Percentiles rank a stretch among this genome's conserved stretches.
phyloP scores from a whole-genome alignment of 2,797 vertebrate species.

The Australoheros facetus region DNA sequence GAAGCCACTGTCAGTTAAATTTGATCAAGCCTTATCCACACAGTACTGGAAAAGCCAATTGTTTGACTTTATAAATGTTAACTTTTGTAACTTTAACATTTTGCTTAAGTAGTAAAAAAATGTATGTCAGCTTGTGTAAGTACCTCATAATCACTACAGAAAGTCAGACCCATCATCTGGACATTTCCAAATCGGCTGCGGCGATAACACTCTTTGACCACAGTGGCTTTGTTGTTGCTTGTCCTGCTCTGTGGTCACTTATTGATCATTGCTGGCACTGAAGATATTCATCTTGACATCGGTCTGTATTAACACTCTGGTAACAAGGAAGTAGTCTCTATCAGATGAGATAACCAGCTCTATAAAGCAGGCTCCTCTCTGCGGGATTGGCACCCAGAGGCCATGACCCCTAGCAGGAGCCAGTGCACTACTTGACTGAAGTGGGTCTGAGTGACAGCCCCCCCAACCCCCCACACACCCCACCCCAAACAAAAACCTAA shows the following conservation, averaged over 20 bases:
- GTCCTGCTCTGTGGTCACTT: slow-evolving; percentile 64
- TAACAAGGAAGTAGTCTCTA: slow-evolving; percentile 79
- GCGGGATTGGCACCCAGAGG: slow-evolving; percentile 80
- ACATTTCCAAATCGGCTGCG: slow-evolving; percentile 48
- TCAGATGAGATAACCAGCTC: slow-evolving; percentile 82
- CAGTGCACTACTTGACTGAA: slow-evolving; percentile 43
- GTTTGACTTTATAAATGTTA: background rate
- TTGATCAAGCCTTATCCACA: background rate
- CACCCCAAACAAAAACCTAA: slow-evolving; percentile 53
- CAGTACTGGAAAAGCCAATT: background rate
- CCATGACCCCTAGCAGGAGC: slow-evolving; percentile 75
- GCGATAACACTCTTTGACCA: slow-evolving; percentile 69
- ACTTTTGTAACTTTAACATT: background rate
- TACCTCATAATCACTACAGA: background rate
- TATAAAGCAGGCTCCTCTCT: slow-evolving; percentile 73
- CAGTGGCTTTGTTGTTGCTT: slow-evolving; percentile 60
- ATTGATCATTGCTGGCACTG: slow-evolving; percentile 78
- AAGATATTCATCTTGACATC: slow-evolving; percentile 84
- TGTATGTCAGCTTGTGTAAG: background rate
- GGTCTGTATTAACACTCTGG: slow-evolving; percentile 79
- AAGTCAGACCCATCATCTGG: slow-evolving; percentile 40
- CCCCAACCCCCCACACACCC: background rate
- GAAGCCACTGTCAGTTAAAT: background rate
- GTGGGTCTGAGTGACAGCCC: slow-evolving; percentile 46
- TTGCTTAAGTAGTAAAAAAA: background rate